Evolutionary conservation across 2,113 vertebrate genomes (phyloP).

Genomic region (Cranoglanis bouderius): DNA sequence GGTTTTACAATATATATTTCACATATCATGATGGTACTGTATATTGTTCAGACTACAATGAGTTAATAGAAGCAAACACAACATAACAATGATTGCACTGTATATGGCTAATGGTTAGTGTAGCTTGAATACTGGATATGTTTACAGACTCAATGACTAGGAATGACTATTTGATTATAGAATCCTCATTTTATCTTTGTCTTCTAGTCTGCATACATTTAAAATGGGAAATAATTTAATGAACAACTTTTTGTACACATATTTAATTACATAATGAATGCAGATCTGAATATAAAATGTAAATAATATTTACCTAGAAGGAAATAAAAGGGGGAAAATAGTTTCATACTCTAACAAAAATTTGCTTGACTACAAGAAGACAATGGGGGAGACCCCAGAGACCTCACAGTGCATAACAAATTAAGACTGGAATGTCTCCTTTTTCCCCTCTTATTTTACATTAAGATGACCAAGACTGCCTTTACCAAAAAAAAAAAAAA

Average conservation of each 20-base stretch:
- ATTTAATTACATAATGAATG: slow-evolving; percentile 68
- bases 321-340: slow-evolving; percentile 46
- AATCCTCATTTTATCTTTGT: slow-evolving; percentile 37
- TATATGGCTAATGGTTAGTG: slow-evolving; percentile 32
- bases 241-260: slow-evolving; percentile 68
- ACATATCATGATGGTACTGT: slow-evolving; percentile 1
- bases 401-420: slow-evolving; percentile 41
- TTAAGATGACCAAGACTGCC: slow-evolving; percentile 57
- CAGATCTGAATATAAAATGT: slow-evolving; percentile 70
- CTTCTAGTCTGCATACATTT: slow-evolving; percentile 12
- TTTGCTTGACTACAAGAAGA: slow-evolving; percentile 40
- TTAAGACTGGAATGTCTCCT: slow-evolving; percentile 21
- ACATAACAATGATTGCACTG: not conserved
- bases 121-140: slow-evolving; percentile 13
- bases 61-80: slow-evolving; percentile 22
- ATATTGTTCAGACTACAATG: not conserved
- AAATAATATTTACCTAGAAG: slow-evolving; percentile 64
- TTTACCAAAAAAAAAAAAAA: slow-evolving; percentile 44
- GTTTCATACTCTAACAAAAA: slow-evolving; percentile 37
- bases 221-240: slow-evolving; percentile 71
- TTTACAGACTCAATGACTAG: slow-evolving; percentile 8
- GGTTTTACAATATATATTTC: not conserved
- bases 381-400: slow-evolving; percentile 44
- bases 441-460: slow-evolving; percentile 12
- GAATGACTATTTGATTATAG: slow-evolving; percentile 5